Conservation (phyloP, 2,888 invertebrate species). For the Cephus sareptanus region DNA sequence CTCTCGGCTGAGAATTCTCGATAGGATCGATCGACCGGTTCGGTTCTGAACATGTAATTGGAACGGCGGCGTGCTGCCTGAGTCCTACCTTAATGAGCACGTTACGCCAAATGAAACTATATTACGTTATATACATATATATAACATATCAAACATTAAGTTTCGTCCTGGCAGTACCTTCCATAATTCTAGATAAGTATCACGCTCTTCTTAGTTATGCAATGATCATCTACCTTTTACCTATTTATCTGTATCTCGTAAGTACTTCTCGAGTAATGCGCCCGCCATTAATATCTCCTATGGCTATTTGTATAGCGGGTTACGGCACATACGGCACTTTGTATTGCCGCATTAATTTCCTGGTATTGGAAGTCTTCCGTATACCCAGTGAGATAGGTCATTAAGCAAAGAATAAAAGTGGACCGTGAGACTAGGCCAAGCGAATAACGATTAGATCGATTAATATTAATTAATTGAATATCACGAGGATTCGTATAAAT, state of each 20-base stretch:
- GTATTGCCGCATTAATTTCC: not conserved
- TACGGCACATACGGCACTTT: not conserved
- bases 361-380: not conserved
- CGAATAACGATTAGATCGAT: conserved; percentile 12
- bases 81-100: conserved; percentile 23
- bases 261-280: not conserved
- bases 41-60: conserved; percentile 21
- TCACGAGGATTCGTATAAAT: conserved; percentile 9
- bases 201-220: not conserved
- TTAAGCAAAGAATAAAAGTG: conserved; percentile 18
- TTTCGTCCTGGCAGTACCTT: not conserved
- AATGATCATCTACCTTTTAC: not conserved
- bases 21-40: conserved; percentile 14
- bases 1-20: not conserved
- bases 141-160: not conserved
- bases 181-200: not conserved
- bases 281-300: not conserved
- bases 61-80: conserved; percentile 22
- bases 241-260: not conserved
- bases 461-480: conserved; percentile 29
- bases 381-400: not conserved
- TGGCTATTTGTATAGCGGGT: not conserved
- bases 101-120: conserved; percentile 20
- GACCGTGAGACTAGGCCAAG: conserved; percentile 27
- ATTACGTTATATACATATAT: conserved; percentile 3